These are phyloP conservation scores for Phengaris arion DNA, from an alignment of 2,888 invertebrate species.

Conservation along the genomic window DNA sequence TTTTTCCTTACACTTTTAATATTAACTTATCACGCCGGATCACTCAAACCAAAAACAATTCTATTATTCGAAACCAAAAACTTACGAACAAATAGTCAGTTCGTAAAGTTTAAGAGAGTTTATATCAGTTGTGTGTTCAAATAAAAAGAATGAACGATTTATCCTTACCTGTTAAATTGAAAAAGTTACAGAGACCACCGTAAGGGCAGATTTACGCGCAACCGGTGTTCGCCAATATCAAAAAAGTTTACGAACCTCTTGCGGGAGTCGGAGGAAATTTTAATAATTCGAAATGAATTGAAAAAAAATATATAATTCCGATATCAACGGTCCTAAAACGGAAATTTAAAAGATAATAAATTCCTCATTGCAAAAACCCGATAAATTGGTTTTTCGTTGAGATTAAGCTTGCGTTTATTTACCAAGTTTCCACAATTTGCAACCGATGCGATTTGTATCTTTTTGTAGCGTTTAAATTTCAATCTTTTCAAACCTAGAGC, in stretches of 20 bases:
- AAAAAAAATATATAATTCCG: conserved; percentile 45
- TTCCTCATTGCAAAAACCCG: conserved; percentile 34
- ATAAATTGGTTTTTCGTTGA: conserved; percentile 37
- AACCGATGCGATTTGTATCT: conserved; percentile 18
- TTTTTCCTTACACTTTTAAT: too few species aligned
- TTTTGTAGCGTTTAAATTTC: conserved; percentile 4
- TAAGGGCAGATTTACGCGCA: conserved; percentile 76
- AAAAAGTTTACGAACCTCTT: conserved; percentile 70
- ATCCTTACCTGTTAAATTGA: conserved; percentile 80
- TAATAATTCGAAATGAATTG: conserved; percentile 64
- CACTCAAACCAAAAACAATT: background rate
- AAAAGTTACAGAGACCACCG: conserved; percentile 75
- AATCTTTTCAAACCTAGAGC: background rate
- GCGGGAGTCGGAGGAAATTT: conserved; percentile 50
- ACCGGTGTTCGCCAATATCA: conserved; percentile 74
- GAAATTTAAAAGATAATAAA: conserved; percentile 38
- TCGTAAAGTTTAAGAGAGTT: conserved; percentile 64
- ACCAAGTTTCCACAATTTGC: conserved; percentile 24
- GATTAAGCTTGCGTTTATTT: conserved; percentile 26
- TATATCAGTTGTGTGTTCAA: conserved; percentile 76
- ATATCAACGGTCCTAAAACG: conserved; percentile 36
- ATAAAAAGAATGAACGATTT: conserved; percentile 79
- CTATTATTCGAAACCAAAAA: conserved; percentile 25
- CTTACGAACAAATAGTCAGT: conserved; percentile 38
- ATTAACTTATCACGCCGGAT: background rate